Evolutionary conservation across 2,797 vertebrate species (phyloP), one percentile per base, ranked within the genome.

Genomic region (Micrastur ruficollis): DNA sequence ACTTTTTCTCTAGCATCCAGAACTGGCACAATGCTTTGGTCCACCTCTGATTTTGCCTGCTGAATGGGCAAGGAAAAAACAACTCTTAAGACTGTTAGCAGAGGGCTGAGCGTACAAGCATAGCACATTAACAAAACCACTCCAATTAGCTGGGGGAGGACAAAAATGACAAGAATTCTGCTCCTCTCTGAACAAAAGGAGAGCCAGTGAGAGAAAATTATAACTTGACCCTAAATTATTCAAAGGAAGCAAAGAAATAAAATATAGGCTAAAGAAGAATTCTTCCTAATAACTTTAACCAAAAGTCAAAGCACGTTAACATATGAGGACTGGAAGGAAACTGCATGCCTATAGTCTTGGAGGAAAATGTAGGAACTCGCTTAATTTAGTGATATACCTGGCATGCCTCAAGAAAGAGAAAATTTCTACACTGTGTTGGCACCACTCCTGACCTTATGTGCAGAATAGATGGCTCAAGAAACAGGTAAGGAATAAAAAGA

Each of bases 121-220:
- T 0, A 81, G 53, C 66, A 81, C 19, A 46, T 58, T 55, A 79
- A 47, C 9, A 70, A 76, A 86, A 47, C 46, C 34, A 80, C 61
- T 86, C 34, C 44, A 78, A 22, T 86, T 72, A 89, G 81, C 36
- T 38, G 58, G 46, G 46, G 27, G 29, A 23, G 1, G 10, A 85
- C 38, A 95, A 87, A 91, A 95, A 96, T 91, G 21, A 84, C 79
- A 95, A 91, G 38, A 84, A 90, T 79, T 90, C 80, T 81, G 52
- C 42, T 90, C 42, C 91, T 89, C 81, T 89, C 76, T 85, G 66
- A 38, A 68, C 32, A 96, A 68, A 81, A 82, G 42, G 50, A 66
- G 44, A 94, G 61, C 66, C 14, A 56, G 25, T 31, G 26, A 62
- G 40, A 93, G 61, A 93, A 71, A 94, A 82, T 29, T 81, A 63